Evolutionary conservation across 2,797 vertebrate genomes (phyloP).

Genomic region (Oreochromis mossambicus): DNA sequence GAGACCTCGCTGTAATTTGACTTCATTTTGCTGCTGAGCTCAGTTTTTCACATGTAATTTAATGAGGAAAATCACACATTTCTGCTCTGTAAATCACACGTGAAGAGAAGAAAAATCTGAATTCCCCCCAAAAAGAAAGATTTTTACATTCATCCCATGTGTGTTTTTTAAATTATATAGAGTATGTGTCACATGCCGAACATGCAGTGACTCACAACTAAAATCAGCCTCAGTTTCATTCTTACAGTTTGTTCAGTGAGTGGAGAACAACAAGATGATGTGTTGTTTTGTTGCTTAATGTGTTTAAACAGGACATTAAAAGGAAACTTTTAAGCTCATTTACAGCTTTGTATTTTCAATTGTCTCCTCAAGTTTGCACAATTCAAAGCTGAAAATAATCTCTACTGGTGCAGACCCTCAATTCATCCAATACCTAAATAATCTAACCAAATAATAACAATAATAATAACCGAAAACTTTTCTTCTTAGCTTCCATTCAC

Average conservation of each 20-base stretch:
- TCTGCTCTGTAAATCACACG: rapidly evolving
- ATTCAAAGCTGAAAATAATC: not conserved
- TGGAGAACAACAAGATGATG: not conserved
- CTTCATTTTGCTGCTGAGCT: slow-evolving; percentile 41
- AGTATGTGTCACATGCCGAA: not conserved
- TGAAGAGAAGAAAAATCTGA: not conserved
- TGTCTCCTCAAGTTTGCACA: not conserved
- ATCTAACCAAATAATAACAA: not conserved
- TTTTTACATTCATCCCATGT: not conserved
- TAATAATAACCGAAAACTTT: not conserved
- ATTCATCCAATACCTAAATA: not conserved
- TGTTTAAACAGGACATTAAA: not conserved
- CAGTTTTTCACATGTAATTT: not conserved
- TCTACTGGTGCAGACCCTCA: not conserved
- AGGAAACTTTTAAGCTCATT: not conserved
- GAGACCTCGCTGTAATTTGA: slow-evolving; percentile 32
- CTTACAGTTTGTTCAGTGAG: not conserved
- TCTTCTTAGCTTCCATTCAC: not conserved
- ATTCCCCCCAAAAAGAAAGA: not conserved
- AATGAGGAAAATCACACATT: not conserved
- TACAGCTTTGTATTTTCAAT: not conserved
- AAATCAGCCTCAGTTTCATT: not conserved
- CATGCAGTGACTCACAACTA: not conserved
- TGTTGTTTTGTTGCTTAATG: not conserved
- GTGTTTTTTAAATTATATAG: not conserved